Base-by-base conservation (phyloP, 2,797 vertebrate species). In the Discoglossus pictus region DNA sequence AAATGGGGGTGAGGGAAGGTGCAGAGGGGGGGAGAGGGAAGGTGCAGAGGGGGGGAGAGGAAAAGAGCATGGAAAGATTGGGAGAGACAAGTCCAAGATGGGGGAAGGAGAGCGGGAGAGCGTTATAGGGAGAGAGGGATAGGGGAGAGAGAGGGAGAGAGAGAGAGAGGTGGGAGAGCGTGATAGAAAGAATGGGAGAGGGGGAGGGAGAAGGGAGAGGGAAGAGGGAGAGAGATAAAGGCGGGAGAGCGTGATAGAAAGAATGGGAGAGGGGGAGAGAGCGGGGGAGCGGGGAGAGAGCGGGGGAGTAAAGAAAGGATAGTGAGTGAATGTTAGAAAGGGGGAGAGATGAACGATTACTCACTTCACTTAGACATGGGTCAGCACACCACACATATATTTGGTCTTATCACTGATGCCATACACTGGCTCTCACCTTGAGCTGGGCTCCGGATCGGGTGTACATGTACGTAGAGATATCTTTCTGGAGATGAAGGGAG, bases 401-500 rank as follows among this genome's bases (percentile, higher is more conserved):
- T n/a, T n/a, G n/a, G n/a, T n/a, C n/a, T n/a, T n/a, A n/a, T n/a
- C n/a, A n/a, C n/a, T n/a, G n/a, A n/a, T n/a, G n/a, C n/a, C n/a
- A n/a, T n/a, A n/a, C 27, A 40, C 25, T 7, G 18, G 11, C 61
- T 10, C 86, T 78, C 77, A 99, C 96, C 96, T 98, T 99, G 63
- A 93, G 70, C 4, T 93, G 92, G 13, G 91, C 93, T 76, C 94
- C 93, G 1, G 88, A 90, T 76, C 83, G 89, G 79, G 98, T 93
- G 69, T 94, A 98, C 83, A 58, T 93, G 84, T 93, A 98, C 0
- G 83, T 85, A 0, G 90, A 85, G 0, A 93, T 82, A 53, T 97
- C 94, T 84, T 93, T 97, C 81, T 97, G 91, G 42, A 99, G 86
- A 76, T 97, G 93, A 6, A 99, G 84, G 4, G 95, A 94, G 6